These are phyloP conservation scores for Andricus grossulariae DNA, from an alignment of 1,140 invertebrate species.

Conservation along the genomic window DNA sequence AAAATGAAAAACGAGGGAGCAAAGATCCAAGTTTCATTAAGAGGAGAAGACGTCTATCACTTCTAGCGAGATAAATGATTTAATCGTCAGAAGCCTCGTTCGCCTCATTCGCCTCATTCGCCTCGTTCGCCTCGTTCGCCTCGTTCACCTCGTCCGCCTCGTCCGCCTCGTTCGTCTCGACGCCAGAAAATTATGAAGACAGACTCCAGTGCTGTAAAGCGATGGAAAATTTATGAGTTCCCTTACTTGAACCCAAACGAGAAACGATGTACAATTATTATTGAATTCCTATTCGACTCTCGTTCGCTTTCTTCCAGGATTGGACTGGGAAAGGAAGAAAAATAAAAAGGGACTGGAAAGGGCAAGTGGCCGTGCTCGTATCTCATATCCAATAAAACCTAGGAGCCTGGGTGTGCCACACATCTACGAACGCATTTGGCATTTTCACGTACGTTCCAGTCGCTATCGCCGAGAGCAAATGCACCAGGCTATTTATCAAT, in stretches of 20 bases:
- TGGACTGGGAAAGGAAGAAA: neutral
- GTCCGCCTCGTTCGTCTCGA: neutral
- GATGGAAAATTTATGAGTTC: slow-evolving; percentile 59
- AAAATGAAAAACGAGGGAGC: too few species aligned
- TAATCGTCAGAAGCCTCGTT: slow-evolving; percentile 46
- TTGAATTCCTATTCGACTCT: slow-evolving; percentile 67
- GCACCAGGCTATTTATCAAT: neutral
- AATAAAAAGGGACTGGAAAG: slow-evolving; percentile 30
- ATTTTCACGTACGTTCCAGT: neutral
- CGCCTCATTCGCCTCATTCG: slow-evolving; percentile 15
- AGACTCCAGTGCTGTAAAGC: slow-evolving; percentile 37
- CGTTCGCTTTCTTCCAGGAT: slow-evolving; percentile 48
- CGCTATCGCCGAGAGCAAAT: neutral
- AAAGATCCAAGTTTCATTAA: slow-evolving; percentile 37
- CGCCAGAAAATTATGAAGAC: slow-evolving; percentile 51
- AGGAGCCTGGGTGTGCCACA: slow-evolving; percentile 5
- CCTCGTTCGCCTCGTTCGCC: too few species aligned
- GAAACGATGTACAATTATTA: slow-evolving; percentile 60
- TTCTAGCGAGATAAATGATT: slow-evolving; percentile 49
- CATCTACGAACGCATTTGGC: neutral
- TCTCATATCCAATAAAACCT: slow-evolving; percentile 31
- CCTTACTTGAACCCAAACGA: slow-evolving; percentile 32
- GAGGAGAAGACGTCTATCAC: slow-evolving; percentile 45
- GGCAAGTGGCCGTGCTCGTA: neutral
- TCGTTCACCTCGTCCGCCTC: too few species aligned